Evolutionary conservation across 2,797 vertebrate genomes (phyloP), one percentile per base, ranked within the genome.

Genomic region (Trachops cirrhosus): DNA sequence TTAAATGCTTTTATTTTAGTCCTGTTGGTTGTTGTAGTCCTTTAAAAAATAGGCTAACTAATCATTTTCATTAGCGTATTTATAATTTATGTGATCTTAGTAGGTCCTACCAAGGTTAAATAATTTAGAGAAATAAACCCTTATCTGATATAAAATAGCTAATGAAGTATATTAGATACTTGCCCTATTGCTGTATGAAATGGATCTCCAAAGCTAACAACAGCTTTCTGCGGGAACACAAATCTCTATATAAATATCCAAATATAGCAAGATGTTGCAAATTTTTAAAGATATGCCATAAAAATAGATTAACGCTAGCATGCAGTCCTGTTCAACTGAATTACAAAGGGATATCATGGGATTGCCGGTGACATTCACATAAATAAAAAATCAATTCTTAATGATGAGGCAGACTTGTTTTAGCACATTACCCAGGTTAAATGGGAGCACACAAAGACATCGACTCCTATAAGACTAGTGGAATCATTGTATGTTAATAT

Each of bases 371-470:
- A 98, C 97, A 79, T 71, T 54, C 97, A 80, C 98, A 98, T 98
- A 98, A 98, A 98, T 98, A 98, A 98, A 98, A 98, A 98, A 98
- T 98, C 98, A 98, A 98, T 98, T 98, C 98, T 98, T 98, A 98
- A 98, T 97, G 98, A 98, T 89, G 98, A 98, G 98, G 98, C 98
- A 92, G 97, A 93, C 98, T 97, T 95, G 98, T 98, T 97, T 98
- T 95, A 98, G 98, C 86, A 32, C 98, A 93, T 98, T 98, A 97
- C 97, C 98, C 98, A 92, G 98, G 98, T 98, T 98, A 98, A 98
- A 98, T 97, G 98, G 98, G 98, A 98, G 98, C 98, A 96, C 96
- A 62, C 94, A 82, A 97, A 96, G 97, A 94, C 98, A 98, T 98
- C 97, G 41, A 96, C 97, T 95, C 98, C 98, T 98, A 86, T 73